Evolutionary conservation across 2,797 vertebrate species (phyloP), one percentile per base, ranked within the genome.

Genomic region (Peromyscus melanophrys): DNA sequence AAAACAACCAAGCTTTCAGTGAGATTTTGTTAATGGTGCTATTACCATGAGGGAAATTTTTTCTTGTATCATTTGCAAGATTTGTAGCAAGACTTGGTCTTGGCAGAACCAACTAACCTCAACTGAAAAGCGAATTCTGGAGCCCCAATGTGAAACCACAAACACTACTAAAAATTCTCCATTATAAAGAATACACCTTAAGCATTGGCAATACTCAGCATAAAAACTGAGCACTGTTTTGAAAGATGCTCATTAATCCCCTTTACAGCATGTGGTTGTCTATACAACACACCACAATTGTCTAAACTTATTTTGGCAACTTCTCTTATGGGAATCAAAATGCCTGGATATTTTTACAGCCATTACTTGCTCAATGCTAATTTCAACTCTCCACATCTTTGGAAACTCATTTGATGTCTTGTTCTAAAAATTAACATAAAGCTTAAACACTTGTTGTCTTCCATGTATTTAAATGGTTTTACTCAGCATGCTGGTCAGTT

Each of bases 71-170:
- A 43, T 85, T 90, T 93, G 67, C 95, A 97, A 92, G 61, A 93
- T 96, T 96, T 96, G 21, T 86, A 85, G 87, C 67, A 96, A 67
- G 34, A 84, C 21, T 89, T 59, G 1, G 46, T 59, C 73, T 96
- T 96, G 63, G 52, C 37, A 94, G 82, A 87, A 91, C 55, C 83
- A 84, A 91, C 40, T 77, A 61, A 96, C 52, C 46, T 87, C 94
- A 87, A 67, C 4, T 94, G 76, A 94, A 93, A 95, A 93, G 46
- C 16, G 43, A 95, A 96, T 89, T 93, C 96, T 87, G 76, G 65
- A 87, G 90, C 12, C 77, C 65, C 92, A 71, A 21, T 88, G 43
- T 9, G 65, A 81, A 82, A 67, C 65, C 78, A 95, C 75, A 97
- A 94, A 94, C 65, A 95, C 88, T 92, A 40, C n/a, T 92, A 67